Evolutionary conservation across 2,888 invertebrate species (phyloP).

Genomic region (Ditylenchus weischeri): DNA sequence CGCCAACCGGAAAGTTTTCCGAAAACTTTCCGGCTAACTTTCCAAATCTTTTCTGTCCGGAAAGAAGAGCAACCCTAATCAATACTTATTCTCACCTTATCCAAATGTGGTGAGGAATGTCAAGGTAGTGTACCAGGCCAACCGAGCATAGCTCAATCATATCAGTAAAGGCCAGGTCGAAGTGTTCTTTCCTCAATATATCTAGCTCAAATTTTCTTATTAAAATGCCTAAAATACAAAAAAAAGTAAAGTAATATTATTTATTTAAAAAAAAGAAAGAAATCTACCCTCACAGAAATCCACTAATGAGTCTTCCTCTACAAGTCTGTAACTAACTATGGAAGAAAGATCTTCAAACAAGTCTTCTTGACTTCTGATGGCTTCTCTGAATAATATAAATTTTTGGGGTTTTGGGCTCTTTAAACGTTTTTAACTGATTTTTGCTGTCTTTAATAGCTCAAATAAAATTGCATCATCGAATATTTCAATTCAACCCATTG

Average conservation of each 20-base stretch:
- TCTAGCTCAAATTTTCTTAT: slow-evolving; percentile 41
- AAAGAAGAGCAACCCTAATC: too few relatives aligned
- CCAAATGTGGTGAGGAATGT: slow-evolving; percentile 48
- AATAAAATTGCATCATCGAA: too few relatives aligned
- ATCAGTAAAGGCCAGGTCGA: slow-evolving; percentile 51
- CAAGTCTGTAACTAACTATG: slow-evolving; percentile 33
- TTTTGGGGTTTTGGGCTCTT: too few relatives aligned
- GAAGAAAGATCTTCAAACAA: slow-evolving; percentile 26
- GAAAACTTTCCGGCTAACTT: too few relatives aligned
- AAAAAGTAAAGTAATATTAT: neutral
- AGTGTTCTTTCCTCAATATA: slow-evolving; percentile 37
- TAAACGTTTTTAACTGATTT: too few relatives aligned
- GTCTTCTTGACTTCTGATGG: slow-evolving; percentile 23
- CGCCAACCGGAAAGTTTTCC: too few relatives aligned
- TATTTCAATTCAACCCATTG: too few relatives aligned
- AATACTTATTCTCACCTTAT: slow-evolving; percentile 25
- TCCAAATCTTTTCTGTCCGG: too few relatives aligned
- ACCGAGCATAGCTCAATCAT: slow-evolving; percentile 49
- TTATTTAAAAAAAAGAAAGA: neutral
- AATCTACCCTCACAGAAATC: slow-evolving; percentile 39
- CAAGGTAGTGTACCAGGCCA: slow-evolving; percentile 45
- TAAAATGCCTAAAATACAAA: slow-evolving; percentile 38
- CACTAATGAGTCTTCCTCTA: slow-evolving; percentile 35
- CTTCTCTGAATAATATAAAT: slow-evolving; percentile 3
- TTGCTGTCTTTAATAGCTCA: too few relatives aligned